Conservation (phyloP, 2,113 vertebrate genomes). For the Saimiri boliviensis region DNA sequence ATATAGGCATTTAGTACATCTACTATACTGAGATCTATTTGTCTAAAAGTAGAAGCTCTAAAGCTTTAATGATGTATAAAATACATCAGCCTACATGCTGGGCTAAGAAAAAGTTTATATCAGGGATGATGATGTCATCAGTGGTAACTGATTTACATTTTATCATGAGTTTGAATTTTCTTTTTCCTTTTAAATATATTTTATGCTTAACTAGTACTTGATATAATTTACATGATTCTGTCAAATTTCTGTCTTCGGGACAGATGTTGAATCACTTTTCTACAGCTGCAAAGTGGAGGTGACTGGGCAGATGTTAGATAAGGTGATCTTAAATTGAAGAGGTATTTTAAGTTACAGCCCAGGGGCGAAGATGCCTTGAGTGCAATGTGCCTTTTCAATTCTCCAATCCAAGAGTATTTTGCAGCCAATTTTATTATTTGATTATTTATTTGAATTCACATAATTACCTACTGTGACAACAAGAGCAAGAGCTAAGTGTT, state of each 20-base stretch:
- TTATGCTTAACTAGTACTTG: neutral
- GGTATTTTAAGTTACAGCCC: neutral
- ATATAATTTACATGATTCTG: neutral
- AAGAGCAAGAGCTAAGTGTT: neutral
- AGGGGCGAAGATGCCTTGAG: neutral
- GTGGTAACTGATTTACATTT: neutral
- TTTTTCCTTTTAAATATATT: neutral
- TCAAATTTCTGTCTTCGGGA: neutral
- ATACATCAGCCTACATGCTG: neutral
- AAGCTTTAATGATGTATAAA: slow-evolving; percentile 52
- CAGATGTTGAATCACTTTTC: neutral
- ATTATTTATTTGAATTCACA: slow-evolving; percentile 35
- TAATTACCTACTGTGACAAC: neutral
- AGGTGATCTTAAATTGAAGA: neutral
- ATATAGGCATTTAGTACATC: neutral
- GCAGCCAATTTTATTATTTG: neutral
- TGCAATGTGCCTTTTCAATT: neutral
- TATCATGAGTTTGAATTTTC: neutral
- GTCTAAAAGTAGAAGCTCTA: slow-evolving; percentile 31
- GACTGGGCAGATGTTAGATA: neutral
- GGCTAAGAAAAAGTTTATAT: neutral
- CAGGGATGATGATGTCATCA: neutral
- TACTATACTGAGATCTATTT: neutral
- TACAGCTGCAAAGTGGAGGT: neutral
- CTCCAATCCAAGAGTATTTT: neutral